Evolutionary conservation across 1,140 invertebrate species (phyloP), one percentile per base, ranked within the genome.

Genomic region (Apis laboriosa): DNA sequence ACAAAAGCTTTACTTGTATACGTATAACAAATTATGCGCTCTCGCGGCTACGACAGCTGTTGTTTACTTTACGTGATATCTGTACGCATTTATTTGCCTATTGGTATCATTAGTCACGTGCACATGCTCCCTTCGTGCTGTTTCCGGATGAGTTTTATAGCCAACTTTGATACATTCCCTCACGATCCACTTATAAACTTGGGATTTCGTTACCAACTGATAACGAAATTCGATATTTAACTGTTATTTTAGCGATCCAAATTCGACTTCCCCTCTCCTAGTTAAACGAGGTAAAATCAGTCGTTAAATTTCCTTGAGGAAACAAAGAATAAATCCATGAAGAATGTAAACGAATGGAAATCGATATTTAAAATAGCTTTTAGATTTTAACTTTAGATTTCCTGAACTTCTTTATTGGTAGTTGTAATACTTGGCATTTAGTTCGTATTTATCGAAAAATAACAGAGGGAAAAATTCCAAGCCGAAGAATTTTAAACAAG

Each of bases 1-100:
- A 43, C 34, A n/a, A 68, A 43, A 51, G 67, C 55, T 78, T 85
- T 75, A 78, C 19, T 77, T 83, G 55, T 56, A 78, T 75, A 78
- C 19, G 74, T 83, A 51, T 56, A 78, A 86, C 70, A 78, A 86
- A 75, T 86, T 83, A 80, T 83, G 53, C 49, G 55, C 64, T 43
- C 74, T 49, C 67, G 70, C 78, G 24, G 17, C 70, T 53, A 60
- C 63, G 53, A 55, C 79, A 63, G 58, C 74, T 84, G 77, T 24
- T 67, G 78, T 77, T 78, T 74, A 74, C 68, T 80, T 80, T 85
- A 71, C 73, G 53, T 61, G 79, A 60, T 74, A 83, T 67, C 72
- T 76, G 58, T n/a, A 17, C 53, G 64, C 55, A 63, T 87, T 86
- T 66, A 68, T 83, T 83, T 86, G 64, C 64, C 61, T 55, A 75